Base-by-base conservation (phyloP, 2,797 vertebrate species). In the Orestias chungarensis region DNA sequence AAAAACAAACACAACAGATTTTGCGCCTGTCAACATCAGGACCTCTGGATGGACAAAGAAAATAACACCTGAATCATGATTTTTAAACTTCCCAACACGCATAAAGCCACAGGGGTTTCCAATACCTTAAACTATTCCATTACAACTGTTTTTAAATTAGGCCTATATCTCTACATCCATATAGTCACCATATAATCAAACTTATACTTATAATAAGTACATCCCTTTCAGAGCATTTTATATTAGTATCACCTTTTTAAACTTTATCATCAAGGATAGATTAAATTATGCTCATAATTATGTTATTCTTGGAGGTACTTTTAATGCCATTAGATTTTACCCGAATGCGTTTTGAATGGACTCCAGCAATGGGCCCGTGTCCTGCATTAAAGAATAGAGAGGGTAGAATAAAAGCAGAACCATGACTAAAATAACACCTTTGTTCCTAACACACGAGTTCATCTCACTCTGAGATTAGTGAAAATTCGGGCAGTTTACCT, bases 181-280 rank as follows among this genome's bases (percentile, higher is more conserved):
- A 55, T 12, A 55, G 27, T 55, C 12, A 54, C 62, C 69, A 78
- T 66, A 71, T 90, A 91, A 92, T 91, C 90, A 92, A 88, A 85
- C 81, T 83, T 5, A 81, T 83, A 87, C 82, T 64, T 90, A 82
- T 82, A 69, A 74, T 87, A 85, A 88, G 84, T 73, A 81, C 79
- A 87, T 71, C 70, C 70, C 20, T 88, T 81, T 87, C 78, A 91
- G 82, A 80, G 27, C 7, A 4, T 75, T 80, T 76, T 81, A 64
- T 75, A 64, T 74, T 82, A 83, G 31, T 62, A 78, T 77, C 78
- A 79, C 73, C 88, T 87, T 79, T 86, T 79, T 76, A 84, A 66
- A 74, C 57, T 61, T 78, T 68, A 71, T 85, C 76, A 87, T 78
- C 52, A 79, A 80, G 86, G 78, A 75, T 69, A 20, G 2, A 84